Conservation (phyloP, 2,888 invertebrate species). For the Drosophila pullipes region DNA sequence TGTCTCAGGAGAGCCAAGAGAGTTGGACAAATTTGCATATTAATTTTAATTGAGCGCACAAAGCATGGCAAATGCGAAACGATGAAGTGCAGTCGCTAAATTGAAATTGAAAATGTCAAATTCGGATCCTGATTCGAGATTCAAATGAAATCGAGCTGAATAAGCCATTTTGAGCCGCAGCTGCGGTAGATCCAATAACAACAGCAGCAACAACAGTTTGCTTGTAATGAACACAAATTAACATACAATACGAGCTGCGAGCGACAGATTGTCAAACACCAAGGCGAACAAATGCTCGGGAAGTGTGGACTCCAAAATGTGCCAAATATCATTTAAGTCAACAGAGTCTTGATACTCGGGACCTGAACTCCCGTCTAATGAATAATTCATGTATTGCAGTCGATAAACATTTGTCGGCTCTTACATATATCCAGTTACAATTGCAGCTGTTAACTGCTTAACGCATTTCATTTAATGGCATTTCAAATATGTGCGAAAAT, state of each 20-base stretch:
- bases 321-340: conserved; percentile 14
- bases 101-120: conserved; percentile 77
- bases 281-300: conserved; percentile 33
- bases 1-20: conserved; percentile 5
- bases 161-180: conserved; percentile 50
- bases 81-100: conserved; percentile 43
- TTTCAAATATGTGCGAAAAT: conserved; percentile 32
- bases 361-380: conserved; percentile 39
- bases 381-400: conserved; percentile 51
- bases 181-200: conserved; percentile 52
- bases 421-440: background rate
- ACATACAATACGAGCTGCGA: conserved; percentile 62
- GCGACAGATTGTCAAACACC: conserved; percentile 69
- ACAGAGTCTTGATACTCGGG: background rate
- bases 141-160: conserved; percentile 44
- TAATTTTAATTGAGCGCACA: conserved; percentile 74
- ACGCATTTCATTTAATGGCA: conserved; percentile 54
- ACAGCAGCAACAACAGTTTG: conserved; percentile 6
- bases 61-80: conserved; percentile 10
- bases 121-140: conserved; percentile 42
- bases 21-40: conserved; percentile 71
- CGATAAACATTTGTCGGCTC: conserved; percentile 25
- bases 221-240: conserved; percentile 67
- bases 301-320: conserved; percentile 23
- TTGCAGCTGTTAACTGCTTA: conserved; percentile 46